Evolutionary conservation across 2,113 vertebrate species (phyloP), one percentile per base, ranked within the genome.

Genomic region (Zapus hudsonius): DNA sequence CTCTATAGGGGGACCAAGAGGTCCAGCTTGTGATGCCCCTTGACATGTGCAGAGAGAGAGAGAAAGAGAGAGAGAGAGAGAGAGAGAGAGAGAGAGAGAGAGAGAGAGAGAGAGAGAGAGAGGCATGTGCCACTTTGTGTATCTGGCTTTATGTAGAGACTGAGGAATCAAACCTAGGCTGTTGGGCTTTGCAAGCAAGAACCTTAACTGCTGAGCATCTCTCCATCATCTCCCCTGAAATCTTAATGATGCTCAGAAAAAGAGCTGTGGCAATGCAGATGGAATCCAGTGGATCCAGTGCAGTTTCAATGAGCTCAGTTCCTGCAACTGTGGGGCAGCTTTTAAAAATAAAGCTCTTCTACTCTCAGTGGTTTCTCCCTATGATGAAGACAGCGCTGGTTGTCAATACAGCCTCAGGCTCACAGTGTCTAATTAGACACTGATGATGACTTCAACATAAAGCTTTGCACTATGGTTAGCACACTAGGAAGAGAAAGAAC

Each of bases 291-390:
- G 75, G 47, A 94, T 83, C 85, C 74, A 40, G 66, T 86, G 40
- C 23, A 40, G 38, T 78, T 82, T 94, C 89, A 61, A 38, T 74
- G 64, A 78, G 64, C 64, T 94, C 63, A 31, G 64, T 92, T 90
- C 89, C 86, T 90, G 59, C 75, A 92, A 79, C 27, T 38, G 57
- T 85, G 90, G 74, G 23, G 20, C 47, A 84, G 63, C 17, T 87
- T 92, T 90, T 47, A 88, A 88, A 93, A 92, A 70, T 76, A 85
- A 92, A 87, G 80, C 57, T 69, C 89, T 88, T 93, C 40, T 63
- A 47, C 40, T 66, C 74, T 52, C 86, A 20, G 42, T 91, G 73
- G 70, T 80, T 89, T 93, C 70, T 81, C 59, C 29, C 16, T 52
- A 64, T 52, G 59, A 66, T 0, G 1, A 55, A 78, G 59, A 47